Percentiles rank a stretch among this genome's conserved stretches.
Conservation (phyloP, 1,140 invertebrate species). For the Bombus picipes region DNA sequence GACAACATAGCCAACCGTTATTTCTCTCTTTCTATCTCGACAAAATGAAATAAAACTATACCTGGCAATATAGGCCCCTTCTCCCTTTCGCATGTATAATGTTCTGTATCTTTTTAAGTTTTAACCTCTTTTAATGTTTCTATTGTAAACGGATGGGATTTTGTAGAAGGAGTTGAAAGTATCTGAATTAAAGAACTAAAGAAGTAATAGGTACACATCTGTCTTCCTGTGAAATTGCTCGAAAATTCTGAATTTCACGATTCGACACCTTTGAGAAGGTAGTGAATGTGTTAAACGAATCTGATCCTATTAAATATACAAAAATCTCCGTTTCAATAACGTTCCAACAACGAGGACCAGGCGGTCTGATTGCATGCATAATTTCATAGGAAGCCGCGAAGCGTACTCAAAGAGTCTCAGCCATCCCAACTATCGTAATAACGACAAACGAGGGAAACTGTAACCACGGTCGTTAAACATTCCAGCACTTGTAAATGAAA, state of each 20-base stretch:
- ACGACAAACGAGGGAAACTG: neutral
- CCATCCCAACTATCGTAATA: neutral
- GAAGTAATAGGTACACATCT: no score
- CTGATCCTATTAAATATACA: neutral
- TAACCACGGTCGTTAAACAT: neutral
- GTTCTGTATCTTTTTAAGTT: conserved; percentile 22
- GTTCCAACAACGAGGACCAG: neutral
- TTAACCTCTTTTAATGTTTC: conserved; percentile 1
- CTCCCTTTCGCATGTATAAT: conserved; percentile 20
- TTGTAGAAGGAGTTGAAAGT: neutral
- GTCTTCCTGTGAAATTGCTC: no score
- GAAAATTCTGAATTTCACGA: no score
- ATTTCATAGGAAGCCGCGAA: neutral
- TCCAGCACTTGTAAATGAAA: neutral
- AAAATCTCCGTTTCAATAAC: conserved; percentile 1
- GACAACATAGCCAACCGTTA: conserved; percentile 68
- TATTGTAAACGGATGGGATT: neutral
- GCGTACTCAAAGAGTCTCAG: conserved; percentile 5
- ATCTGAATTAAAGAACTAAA: neutral
- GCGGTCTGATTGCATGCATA: neutral
- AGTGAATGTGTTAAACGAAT: neutral
- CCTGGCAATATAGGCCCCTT: neutral
- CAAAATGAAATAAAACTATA: conserved; percentile 6
- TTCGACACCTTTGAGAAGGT: no score
- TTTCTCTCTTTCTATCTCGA: neutral